A percentile compares a stretch with the other conserved stretches of the same genome.
Evolutionary conservation across 2,797 vertebrate genomes (phyloP).

Genomic region (Chelmon rostratus): DNA sequence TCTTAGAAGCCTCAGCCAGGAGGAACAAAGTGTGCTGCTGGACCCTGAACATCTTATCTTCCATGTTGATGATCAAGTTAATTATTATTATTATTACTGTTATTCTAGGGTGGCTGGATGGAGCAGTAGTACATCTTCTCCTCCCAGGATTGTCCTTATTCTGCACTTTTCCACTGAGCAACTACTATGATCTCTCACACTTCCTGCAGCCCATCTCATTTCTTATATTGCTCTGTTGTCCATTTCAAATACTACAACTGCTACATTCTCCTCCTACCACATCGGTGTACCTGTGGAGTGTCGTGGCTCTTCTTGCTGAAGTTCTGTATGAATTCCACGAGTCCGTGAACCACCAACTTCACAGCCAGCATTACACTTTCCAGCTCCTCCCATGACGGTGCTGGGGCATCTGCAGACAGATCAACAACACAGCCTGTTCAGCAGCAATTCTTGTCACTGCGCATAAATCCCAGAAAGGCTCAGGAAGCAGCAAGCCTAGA

Average conservation of each 20-base stretch:
- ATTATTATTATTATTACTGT: too few relatives aligned
- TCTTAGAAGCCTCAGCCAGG: background rate
- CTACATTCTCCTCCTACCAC: background rate
- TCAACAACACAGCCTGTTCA: conserved; percentile 22
- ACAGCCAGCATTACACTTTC: conserved; percentile 95
- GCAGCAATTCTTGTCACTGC: background rate
- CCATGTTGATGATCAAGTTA: too few relatives aligned
- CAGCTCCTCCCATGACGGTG: conserved; percentile 94
- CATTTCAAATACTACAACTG: background rate
- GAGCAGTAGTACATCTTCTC: background rate
- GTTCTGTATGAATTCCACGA: conserved; percentile 97
- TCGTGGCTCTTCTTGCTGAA: conserved; percentile 97
- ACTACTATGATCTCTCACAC: background rate
- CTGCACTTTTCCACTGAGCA: background rate
- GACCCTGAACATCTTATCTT: conserved; percentile 12
- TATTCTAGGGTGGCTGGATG: background rate
- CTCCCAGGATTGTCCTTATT: background rate
- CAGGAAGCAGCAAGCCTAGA: background rate
- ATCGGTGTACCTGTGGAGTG: conserved; percentile 89
- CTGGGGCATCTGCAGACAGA: conserved; percentile 84
- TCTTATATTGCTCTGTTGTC: background rate
- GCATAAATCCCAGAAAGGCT: background rate
- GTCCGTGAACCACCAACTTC: conserved; percentile 94
- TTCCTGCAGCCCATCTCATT: background rate
- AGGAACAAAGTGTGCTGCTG: conserved; percentile 10